Evolutionary conservation across 92 coral and sea anemone species (phyloP), one percentile per base, ranked within the genome.

Genomic region (Zoanthus gigantus): DNA sequence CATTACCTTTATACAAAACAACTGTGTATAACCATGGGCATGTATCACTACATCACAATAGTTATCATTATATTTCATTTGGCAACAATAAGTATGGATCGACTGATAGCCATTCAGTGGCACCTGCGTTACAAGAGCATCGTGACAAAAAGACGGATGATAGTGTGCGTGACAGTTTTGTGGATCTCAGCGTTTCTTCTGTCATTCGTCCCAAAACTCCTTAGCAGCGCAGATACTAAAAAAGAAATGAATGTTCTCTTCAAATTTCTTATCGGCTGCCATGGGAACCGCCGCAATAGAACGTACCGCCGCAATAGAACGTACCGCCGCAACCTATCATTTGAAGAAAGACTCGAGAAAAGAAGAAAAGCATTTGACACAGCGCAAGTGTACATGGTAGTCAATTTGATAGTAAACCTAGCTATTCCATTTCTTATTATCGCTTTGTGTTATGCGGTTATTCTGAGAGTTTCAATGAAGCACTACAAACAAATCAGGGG

Each of bases 31-130:
- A 11, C 6, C 3, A 69, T 69, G 74, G 74, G 45, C 11, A 8
- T 4, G 74, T 79, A 44, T 5, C 84, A 61, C 34, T 61, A 42
- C 84, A 61, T 28, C 5, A 18, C n/a, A 4, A 31, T 18, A 34
- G 67, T 28, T 60, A 44, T 79, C 84, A 79, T 61, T 60, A 79
- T 79, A 79, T 14, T 79, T 18, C 84, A 79, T 79, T 42, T 79
- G 13, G 73, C 52, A 7, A 72, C 84, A 18, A 44, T 79, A 79
- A 79, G 84, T 9, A 18, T 61, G 11, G 84, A 79, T 14, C 50
- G 73, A 13, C 72, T 79, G 8, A 4, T 79, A n/a, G 84, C 84
- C 14, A 79, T 60, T 61, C 71, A 79, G 72, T 79, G 84, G 84
- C 84, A 79, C 71, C n/a, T 79, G 73, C 84, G 84, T 44, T 79